A percentile compares a stretch with the other conserved stretches of the same genome.
These are phyloP conservation scores for Sarotherodon lohbergeri DNA, from an alignment of 2,113 vertebrate genomes.

Conservation along the genomic window DNA sequence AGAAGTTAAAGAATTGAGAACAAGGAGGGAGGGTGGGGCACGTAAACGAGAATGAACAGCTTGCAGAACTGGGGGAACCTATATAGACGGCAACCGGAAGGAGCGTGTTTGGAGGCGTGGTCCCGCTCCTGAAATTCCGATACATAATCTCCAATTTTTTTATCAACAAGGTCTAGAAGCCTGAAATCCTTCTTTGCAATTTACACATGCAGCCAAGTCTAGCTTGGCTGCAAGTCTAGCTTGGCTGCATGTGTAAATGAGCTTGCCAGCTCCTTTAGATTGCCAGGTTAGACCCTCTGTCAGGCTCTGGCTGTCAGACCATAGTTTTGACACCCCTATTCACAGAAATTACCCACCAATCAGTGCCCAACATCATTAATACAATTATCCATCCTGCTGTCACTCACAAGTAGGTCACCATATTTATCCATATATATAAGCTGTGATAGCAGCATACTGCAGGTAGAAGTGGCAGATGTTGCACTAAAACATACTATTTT, in stretches of 20 bases:
- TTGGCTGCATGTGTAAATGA: neutral
- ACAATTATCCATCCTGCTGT: neutral
- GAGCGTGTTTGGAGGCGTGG: too few species aligned
- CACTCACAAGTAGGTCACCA: neutral
- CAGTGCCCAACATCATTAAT: neutral
- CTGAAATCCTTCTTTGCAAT: neutral
- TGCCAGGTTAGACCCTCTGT: neutral
- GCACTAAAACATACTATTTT: neutral
- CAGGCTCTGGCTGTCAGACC: neutral
- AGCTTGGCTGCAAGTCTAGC: neutral
- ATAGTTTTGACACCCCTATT: neutral
- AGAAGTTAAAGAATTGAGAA: too few species aligned
- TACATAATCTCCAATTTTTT: neutral
- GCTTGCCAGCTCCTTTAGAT: neutral
- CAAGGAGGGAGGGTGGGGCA: too few species aligned
- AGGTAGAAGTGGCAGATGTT: neutral
- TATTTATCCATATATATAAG: neutral
- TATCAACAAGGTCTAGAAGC: neutral
- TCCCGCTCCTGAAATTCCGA: neutral
- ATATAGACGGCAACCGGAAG: too few species aligned
- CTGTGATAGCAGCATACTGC: neutral
- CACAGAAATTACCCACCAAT: neutral
- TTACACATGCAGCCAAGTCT: neutral
- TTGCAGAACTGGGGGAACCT: too few species aligned
- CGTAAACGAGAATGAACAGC: too few species aligned